Percentiles rank a stretch among this genome's conserved stretches.
Conservation (phyloP, 2,797 vertebrate species). For the Muscicapa comitata region DNA sequence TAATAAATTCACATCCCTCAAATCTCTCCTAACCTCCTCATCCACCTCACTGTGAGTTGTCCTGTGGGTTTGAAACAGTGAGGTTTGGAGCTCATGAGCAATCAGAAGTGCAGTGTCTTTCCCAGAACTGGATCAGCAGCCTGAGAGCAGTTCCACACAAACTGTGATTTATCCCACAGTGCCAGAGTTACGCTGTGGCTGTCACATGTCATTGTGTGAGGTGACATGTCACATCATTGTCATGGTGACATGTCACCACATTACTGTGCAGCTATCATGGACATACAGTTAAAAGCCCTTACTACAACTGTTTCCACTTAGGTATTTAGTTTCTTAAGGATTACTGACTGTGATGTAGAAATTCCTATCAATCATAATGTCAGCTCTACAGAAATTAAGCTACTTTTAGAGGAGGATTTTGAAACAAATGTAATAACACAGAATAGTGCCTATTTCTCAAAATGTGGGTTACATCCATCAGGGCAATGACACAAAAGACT, state of each 20-base stretch:
- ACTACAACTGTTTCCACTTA: slow-evolving; percentile 51
- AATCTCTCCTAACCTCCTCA: background rate
- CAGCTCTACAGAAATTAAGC: slow-evolving; percentile 55
- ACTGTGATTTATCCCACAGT: background rate
- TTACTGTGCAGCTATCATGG: slow-evolving; percentile 26
- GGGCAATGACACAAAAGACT: slow-evolving; percentile 27
- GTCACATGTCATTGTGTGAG: slow-evolving; percentile 48
- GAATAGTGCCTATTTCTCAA: slow-evolving; percentile 45
- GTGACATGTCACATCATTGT: slow-evolving; percentile 61
- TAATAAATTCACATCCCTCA: background rate
- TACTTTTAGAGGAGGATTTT: slow-evolving; percentile 54
- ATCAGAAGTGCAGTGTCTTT: background rate
- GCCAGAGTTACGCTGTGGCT: slow-evolving; percentile 46
- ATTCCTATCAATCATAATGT: slow-evolving; percentile 63
- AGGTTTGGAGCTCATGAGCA: background rate
- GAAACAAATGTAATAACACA: slow-evolving; percentile 57
- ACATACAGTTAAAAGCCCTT: slow-evolving; percentile 48
- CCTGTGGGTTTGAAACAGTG: background rate
- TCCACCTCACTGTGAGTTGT: background rate
- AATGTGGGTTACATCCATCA: slow-evolving; percentile 42
- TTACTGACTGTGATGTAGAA: slow-evolving; percentile 62
- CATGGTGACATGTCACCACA: slow-evolving; percentile 50
- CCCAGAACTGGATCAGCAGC: background rate
- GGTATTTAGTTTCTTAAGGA: slow-evolving; percentile 62
- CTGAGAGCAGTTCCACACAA: background rate